Evolutionary conservation across 2,113 vertebrate species (phyloP), one percentile per base, ranked within the genome.

Genomic region (Halcyon malimbica): DNA sequence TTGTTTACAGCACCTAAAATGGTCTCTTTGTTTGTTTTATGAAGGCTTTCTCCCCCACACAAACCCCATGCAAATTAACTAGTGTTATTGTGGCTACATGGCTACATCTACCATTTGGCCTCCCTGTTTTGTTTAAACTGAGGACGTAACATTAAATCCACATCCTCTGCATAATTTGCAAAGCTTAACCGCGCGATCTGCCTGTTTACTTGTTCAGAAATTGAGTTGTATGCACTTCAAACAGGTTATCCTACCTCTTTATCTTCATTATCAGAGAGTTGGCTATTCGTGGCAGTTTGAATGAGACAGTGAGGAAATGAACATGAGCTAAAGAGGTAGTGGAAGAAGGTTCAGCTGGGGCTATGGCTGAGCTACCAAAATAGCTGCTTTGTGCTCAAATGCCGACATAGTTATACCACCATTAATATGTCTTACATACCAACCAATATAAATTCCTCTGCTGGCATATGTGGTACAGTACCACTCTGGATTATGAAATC

Each of bases 21-120:
- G 84, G 93, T 97, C 82, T 85, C n/a, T 80, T 95, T 41, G 53
- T 42, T 62, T 94, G 44, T 53, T 87, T 93, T 89, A 94, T 83
- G 83, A 44, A 75, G 62, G 51, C 19, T 35, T 89, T 92, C 60
- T 73, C 75, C 44, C 48, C 83, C 8, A 2, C 39, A 89, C 28
- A 93, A 93, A 54, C 67, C 67, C 73, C 70, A 69, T 57, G 69
- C 21, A 89, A 95, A 87, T 87, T 93, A 91, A 87, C 39, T 46
- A 50, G 41, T 48, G 20, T 65, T 77, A 63, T 85, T 86, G 94
- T 76, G 50, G 62, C 69, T 67, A 50, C 57, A 53, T 57, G 50
- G 62, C 65, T 67, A 50, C 57, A 57, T 50, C 46, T 53, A 87
- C 28, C 12, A 62, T 44, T 94, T 93, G 89, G 44, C 41, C 57